Base-by-base conservation (phyloP, 1,140 invertebrate genomes). In the Aphis gossypii region DNA sequence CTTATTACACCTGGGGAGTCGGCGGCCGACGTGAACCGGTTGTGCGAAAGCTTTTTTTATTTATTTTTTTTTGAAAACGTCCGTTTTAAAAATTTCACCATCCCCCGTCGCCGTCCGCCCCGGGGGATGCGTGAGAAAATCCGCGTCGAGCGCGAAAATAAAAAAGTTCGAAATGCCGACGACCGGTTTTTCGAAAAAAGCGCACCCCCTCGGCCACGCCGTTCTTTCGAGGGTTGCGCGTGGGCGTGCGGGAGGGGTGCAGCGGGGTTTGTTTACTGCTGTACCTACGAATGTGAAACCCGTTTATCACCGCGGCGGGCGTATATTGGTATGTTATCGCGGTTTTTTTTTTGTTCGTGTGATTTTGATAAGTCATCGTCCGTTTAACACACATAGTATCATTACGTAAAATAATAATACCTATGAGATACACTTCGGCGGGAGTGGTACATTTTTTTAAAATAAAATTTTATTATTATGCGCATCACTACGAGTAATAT, bases 81-180 rank as follows among this genome's bases (percentile, higher is more conserved):
- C 46, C 44, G 5, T 86, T 86, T 86, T 14, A 11, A 41, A 86
- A 86, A 86, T 88, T 88, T 48, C 46, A 51, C 46, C 30, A n/a
- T 18, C 25, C 30, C 20, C 30, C 23, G 4, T 0, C 21, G 23
- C 46, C 46, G n/a, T 8, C 14, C 20, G 48, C 48, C 6, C 48
- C 6, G 60, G n/a, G 60, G n/a, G 60, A 76, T 18, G 46, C 87
- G 87, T 88, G 87, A 88, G 87, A 88, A 88, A 88, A 38, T 51
- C 35, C 18, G 60, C 21, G 30, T 3, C 1, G 48, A 51, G 25
- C 30, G 14, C 0, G 20, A 76, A 76, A 88, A 51, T 51, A 88
- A 88, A 88, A 88, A 88, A 88, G 87, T 88, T 88, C 46, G 48
- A 76, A 76, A 4, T n/a, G 60, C n/a, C 87, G n/a, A 88, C 87